Evolutionary conservation across 2,888 invertebrate genomes (phyloP).

Genomic region (Tetheella fluctuosa): DNA sequence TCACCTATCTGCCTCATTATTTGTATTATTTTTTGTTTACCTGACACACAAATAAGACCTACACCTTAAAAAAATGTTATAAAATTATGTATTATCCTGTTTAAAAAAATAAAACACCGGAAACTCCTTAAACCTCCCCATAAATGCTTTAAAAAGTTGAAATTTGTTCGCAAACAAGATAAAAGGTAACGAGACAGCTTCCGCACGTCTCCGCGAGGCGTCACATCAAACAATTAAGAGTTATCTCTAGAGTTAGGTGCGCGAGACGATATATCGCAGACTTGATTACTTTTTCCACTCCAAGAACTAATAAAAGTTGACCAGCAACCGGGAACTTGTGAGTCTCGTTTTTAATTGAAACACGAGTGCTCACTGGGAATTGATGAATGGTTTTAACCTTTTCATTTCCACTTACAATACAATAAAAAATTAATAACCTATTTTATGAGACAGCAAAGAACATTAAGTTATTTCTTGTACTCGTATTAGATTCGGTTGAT

Average conservation of each 20-base stretch:
- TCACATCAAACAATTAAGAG: slow-evolving; percentile 74
- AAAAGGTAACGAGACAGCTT: slow-evolving; percentile 43
- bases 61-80: too few species aligned
- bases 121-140: slow-evolving; percentile 23
- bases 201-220: slow-evolving; percentile 41
- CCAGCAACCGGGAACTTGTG: slow-evolving; percentile 64
- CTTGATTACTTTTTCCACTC: slow-evolving; percentile 77
- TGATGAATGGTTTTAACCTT: slow-evolving; percentile 21
- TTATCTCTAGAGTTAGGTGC: slow-evolving; percentile 60
- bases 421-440: slow-evolving; percentile 6
- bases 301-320: slow-evolving; percentile 77
- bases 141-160: slow-evolving; percentile 48
- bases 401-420: slow-evolving; percentile 14
- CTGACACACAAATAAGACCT: too few species aligned
- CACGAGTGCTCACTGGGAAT: slow-evolving; percentile 30
- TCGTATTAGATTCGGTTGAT: not conserved
- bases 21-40: too few species aligned
- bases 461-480: not conserved
- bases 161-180: slow-evolving; percentile 50
- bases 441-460: not conserved
- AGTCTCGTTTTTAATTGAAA: slow-evolving; percentile 71
- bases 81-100: not conserved
- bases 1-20: too few species aligned
- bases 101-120: not conserved
- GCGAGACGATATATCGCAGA: slow-evolving; percentile 66